Percentiles rank a stretch among this genome's conserved stretches.
These are phyloP conservation scores for Carollia perspicillata DNA, from an alignment of 2,113 vertebrate genomes.

Conservation along the genomic window DNA sequence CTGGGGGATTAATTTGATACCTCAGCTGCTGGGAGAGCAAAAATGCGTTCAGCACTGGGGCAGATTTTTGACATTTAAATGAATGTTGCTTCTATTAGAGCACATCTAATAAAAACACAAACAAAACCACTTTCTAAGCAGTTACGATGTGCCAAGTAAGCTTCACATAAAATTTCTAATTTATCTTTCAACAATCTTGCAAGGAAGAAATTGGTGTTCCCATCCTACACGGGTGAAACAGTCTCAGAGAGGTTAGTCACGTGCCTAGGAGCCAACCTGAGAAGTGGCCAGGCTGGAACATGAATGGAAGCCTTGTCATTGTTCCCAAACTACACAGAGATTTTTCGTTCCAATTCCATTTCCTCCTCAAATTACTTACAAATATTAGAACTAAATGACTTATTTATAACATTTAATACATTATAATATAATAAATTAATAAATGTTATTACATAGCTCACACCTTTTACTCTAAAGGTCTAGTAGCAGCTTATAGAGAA, in stretches of 20 bases:
- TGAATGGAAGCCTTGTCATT: background rate
- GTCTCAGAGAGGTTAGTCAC: background rate
- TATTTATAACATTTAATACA: background rate
- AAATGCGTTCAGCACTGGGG: background rate
- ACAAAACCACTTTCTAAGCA: background rate
- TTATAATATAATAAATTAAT: background rate
- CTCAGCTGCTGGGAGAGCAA: background rate
- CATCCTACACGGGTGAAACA: background rate
- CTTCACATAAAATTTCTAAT: background rate
- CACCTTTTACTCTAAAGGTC: background rate
- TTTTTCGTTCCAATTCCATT: conserved; percentile 3
- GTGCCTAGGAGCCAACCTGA: background rate
- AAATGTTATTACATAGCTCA: background rate
- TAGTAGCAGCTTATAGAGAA: background rate
- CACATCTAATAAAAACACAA: background rate
- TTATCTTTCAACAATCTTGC: background rate
- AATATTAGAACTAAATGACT: background rate
- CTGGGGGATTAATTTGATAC: background rate
- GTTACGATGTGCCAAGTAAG: background rate
- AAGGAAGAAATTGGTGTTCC: background rate
- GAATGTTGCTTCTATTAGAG: background rate
- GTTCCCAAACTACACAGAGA: background rate
- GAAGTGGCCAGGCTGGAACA: background rate
- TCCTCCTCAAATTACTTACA: background rate
- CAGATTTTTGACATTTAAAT: background rate